These are phyloP conservation scores for Lindbergichthys nudifrons DNA, from an alignment of 2,797 vertebrate species.

Conservation along the genomic window DNA sequence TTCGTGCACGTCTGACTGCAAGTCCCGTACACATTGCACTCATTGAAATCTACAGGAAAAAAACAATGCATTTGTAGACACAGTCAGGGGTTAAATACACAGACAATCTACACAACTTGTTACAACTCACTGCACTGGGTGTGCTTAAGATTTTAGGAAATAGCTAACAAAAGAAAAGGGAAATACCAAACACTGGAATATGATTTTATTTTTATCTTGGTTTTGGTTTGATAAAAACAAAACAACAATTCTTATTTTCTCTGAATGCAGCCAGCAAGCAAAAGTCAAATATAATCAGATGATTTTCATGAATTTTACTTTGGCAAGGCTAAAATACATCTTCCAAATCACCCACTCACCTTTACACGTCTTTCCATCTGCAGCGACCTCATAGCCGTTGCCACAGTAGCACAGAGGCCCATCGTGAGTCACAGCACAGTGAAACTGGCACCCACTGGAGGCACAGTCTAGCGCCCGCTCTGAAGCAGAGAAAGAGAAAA, in stretches of 20 bases:
- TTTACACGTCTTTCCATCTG: constrained; percentile 92
- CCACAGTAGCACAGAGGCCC: constrained; percentile 93
- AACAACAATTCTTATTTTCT: background rate
- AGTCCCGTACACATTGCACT: constrained; percentile 91
- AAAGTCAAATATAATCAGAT: constrained; percentile 17
- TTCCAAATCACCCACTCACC: constrained; percentile 80
- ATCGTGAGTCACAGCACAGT: constrained; percentile 88
- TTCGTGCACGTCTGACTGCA: constrained; percentile 97
- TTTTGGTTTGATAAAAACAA: background rate
- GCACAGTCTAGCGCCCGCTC: constrained; percentile 88
- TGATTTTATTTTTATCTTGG: background rate
- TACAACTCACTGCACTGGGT: background rate
- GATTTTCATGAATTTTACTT: constrained; percentile 19
- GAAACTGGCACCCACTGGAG: constrained; percentile 86
- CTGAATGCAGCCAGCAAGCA: background rate
- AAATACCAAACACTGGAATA: background rate
- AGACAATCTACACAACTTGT: background rate
- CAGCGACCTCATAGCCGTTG: constrained; percentile 90
- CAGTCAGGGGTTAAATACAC: background rate
- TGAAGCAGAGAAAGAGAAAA: constrained; percentile 67
- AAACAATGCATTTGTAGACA: background rate
- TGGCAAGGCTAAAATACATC: constrained; percentile 12
- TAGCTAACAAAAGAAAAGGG: background rate
- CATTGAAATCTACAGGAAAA: constrained; percentile 90
- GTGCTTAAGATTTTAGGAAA: background rate